A percentile compares a stretch with the other conserved stretches of the same genome.
Conservation (phyloP, 2,797 vertebrate genomes). For the Eulemur rubriventer region DNA sequence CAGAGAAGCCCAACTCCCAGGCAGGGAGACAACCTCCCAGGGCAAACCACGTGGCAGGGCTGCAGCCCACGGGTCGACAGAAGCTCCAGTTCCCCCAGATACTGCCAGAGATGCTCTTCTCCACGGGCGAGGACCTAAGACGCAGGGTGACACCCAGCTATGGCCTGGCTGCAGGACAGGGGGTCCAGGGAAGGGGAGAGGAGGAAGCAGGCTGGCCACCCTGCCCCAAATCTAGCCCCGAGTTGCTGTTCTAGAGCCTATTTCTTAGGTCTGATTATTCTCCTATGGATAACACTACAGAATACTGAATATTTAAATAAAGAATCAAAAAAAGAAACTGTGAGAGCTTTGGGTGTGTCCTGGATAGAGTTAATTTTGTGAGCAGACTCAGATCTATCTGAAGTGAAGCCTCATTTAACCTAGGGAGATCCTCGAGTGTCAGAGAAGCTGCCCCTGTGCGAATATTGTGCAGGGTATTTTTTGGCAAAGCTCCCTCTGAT, state of each 20-base stretch:
- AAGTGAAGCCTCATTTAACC: not conserved
- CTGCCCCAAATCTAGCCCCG: not conserved
- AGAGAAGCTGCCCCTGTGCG: not conserved
- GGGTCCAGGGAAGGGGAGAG: not conserved
- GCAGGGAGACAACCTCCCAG: not conserved
- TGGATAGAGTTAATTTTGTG: not conserved
- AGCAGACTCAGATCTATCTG: not conserved
- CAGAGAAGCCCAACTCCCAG: not conserved
- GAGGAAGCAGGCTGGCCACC: not conserved
- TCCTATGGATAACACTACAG: not conserved
- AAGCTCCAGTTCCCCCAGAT: not conserved
- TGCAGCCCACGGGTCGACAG: not conserved
- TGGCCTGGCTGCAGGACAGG: accelerated
- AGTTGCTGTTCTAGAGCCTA: not conserved
- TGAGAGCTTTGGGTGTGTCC: no score
- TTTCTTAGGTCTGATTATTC: not conserved
- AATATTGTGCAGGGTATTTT: accelerated
- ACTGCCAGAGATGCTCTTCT: not conserved
- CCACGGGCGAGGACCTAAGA: not conserved
- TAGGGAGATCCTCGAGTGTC: accelerated
- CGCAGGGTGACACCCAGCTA: not conserved
- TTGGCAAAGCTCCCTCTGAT: not conserved
- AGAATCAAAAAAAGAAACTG: not conserved
- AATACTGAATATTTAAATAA: not conserved
- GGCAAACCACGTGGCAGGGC: not conserved